phyloP scores from a whole-genome alignment of 2,797 vertebrate species.

The Brotula barbata region DNA sequence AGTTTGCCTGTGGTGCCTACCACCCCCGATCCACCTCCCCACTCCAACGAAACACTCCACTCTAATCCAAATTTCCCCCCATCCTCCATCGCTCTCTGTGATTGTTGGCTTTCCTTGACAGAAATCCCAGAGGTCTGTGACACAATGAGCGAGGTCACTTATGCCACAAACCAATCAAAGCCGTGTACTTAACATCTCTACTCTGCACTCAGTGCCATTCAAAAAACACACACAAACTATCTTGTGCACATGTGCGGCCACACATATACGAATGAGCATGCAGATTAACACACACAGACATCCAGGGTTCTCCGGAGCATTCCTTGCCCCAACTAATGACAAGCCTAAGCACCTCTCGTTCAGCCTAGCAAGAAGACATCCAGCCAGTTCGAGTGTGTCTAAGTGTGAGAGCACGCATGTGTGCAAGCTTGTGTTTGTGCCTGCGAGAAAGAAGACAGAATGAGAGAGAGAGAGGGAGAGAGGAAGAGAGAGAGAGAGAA shows the following conservation, averaged over 20 bases:
- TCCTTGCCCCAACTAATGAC: slow-evolving; percentile 66
- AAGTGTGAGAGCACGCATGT: slow-evolving; percentile 60
- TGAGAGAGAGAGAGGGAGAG: slow-evolving; percentile 26
- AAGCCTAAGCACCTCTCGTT: slow-evolving; percentile 79
- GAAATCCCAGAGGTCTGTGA: slow-evolving; percentile 84
- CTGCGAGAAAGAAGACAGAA: slow-evolving; percentile 6
- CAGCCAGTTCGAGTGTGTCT: slow-evolving; percentile 65
- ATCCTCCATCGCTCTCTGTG: slow-evolving; percentile 42
- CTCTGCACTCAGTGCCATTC: slow-evolving; percentile 47
- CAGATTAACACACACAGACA: slow-evolving; percentile 22
- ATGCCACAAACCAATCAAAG: slow-evolving; percentile 84
- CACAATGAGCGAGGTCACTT: slow-evolving; percentile 80
- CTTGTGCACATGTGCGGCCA: slow-evolving; percentile 41
- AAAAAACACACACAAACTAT: slow-evolving; percentile 39
- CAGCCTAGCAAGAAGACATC: slow-evolving; percentile 78
- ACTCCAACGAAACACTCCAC: slow-evolving; percentile 10
- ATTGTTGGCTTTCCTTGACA: slow-evolving; percentile 56
- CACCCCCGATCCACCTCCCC: slow-evolving; percentile 5
- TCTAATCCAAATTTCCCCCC: slow-evolving; percentile 26
- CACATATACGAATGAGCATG: slow-evolving; percentile 29
- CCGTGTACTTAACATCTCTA: slow-evolving; percentile 71
- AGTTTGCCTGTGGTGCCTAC: slow-evolving; percentile 57
- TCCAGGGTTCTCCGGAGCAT: slow-evolving; percentile 46
- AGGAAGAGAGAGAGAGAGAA: slow-evolving; percentile 12
- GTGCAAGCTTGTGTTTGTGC: slow-evolving; percentile 24